Percentiles rank a stretch among this genome's conserved stretches.
phyloP scores from a whole-genome alignment of 2,888 invertebrate species.

The Entomobrya multifasciata region DNA sequence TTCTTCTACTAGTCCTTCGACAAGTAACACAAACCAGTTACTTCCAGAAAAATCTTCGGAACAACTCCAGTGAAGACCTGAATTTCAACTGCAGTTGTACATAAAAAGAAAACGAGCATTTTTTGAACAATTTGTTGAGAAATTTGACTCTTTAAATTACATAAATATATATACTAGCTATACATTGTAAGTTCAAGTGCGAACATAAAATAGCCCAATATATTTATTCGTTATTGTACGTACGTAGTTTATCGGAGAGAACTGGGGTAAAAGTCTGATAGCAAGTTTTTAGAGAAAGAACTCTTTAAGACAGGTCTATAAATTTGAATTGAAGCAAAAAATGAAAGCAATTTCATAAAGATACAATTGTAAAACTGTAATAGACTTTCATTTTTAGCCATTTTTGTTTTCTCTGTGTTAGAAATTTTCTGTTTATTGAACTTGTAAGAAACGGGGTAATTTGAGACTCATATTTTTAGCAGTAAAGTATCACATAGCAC shows the following conservation, averaged over 20 bases:
- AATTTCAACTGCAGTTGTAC: constrained; percentile 65
- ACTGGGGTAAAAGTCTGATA: constrained; percentile 49
- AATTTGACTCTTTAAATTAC: constrained; percentile 30
- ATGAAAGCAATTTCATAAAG: no score
- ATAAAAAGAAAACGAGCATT: constrained; percentile 11
- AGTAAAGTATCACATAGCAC: no score
- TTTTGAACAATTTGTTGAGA: constrained; percentile 23
- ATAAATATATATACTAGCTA: background rate
- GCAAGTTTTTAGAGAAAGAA: background rate
- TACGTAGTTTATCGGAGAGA: constrained; percentile 44
- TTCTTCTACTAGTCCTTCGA: constrained; percentile 61
- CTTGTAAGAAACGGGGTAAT: constrained; percentile 21
- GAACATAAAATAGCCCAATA: background rate
- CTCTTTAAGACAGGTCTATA: no score
- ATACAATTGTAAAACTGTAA: background rate
- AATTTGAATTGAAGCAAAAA: no score
- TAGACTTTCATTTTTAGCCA: background rate
- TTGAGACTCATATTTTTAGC: no score
- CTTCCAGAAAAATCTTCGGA: constrained; percentile 59
- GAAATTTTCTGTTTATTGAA: background rate
- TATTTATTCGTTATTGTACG: constrained; percentile 1
- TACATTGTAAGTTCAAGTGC: constrained; percentile 32
- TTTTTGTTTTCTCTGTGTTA: background rate
- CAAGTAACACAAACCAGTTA: constrained; percentile 57
- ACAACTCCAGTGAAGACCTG: constrained; percentile 63